Evolutionary conservation across 2,888 invertebrate species (phyloP).

Genomic region (Oithona nana): DNA sequence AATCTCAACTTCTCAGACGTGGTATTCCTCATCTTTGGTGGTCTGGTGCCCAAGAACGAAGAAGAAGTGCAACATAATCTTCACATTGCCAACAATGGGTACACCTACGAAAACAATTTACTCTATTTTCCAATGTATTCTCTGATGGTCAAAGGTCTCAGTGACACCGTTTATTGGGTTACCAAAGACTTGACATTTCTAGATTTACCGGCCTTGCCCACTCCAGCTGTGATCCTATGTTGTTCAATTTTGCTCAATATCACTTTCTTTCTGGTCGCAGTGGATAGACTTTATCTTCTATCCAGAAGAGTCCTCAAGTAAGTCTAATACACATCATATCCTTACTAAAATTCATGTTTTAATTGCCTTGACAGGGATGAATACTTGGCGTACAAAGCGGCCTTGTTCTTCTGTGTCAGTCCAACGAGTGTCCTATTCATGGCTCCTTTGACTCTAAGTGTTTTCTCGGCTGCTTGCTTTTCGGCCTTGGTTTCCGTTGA

Average conservation of each 20-base stretch:
- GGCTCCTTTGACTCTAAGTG: constrained; percentile 75
- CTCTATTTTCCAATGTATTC: constrained; percentile 91
- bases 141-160: constrained; percentile 27
- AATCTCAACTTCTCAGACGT: background rate
- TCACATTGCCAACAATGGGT: constrained; percentile 79
- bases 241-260: constrained; percentile 50
- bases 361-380: no score
- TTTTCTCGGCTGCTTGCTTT: constrained; percentile 36
- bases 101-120: constrained; percentile 73
- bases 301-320: constrained; percentile 39
- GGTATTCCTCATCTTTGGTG: constrained; percentile 38
- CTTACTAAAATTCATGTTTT: no score
- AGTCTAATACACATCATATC: no score
- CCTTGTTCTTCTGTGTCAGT: constrained; percentile 69
- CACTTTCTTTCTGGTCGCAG: constrained; percentile 25
- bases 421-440: constrained; percentile 90
- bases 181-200: background rate
- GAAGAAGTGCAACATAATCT: constrained; percentile 53
- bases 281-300: constrained; percentile 45
- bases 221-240: no score
- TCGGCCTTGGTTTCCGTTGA: constrained; percentile 30
- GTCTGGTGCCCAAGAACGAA: constrained; percentile 81
- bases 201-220: no score
- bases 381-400: constrained; percentile 52
- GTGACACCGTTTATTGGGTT: background rate